These are phyloP conservation scores for Luperina testacea DNA, from an alignment of 2,888 invertebrate genomes.

Conservation along the genomic window DNA sequence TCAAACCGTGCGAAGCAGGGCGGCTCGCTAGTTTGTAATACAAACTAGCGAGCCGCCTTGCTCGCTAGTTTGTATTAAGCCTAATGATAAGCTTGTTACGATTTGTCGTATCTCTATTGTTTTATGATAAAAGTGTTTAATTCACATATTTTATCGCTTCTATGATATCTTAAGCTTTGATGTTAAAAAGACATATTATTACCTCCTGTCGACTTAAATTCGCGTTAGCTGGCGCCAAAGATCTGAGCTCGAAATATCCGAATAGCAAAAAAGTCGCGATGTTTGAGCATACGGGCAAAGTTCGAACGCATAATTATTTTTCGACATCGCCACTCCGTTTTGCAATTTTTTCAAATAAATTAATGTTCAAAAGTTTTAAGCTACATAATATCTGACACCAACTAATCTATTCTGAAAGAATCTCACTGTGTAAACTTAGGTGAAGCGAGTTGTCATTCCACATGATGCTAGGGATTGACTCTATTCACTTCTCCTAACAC, in stretches of 20 bases:
- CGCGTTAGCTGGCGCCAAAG: not conserved
- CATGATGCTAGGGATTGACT: no score
- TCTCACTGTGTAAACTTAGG: not conserved
- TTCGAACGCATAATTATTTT: not conserved
- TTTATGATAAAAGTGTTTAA: conserved; percentile 23
- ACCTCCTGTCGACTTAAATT: not conserved
- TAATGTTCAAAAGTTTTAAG: not conserved
- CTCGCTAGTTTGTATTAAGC: conserved; percentile 11
- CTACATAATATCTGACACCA: not conserved
- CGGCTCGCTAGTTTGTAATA: not conserved
- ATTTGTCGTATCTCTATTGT: conserved; percentile 28
- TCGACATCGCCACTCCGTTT: not conserved
- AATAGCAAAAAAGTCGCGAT: no score
- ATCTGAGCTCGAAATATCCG: not conserved
- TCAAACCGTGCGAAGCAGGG: not conserved
- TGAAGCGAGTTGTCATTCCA: no score
- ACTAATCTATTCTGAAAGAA: not conserved
- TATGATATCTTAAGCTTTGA: conserved; percentile 28
- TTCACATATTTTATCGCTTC: conserved; percentile 22
- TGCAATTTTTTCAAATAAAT: not conserved
- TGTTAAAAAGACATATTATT: conserved; percentile 6
- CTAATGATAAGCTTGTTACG: conserved; percentile 12
- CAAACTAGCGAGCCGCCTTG: no score
- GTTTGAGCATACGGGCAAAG: not conserved
- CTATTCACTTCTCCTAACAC: no score